Percentiles rank a stretch among this genome's conserved stretches.
These are phyloP conservation scores for Trisateles emortualis DNA, from an alignment of 2,888 invertebrate genomes.

Conservation along the genomic window DNA sequence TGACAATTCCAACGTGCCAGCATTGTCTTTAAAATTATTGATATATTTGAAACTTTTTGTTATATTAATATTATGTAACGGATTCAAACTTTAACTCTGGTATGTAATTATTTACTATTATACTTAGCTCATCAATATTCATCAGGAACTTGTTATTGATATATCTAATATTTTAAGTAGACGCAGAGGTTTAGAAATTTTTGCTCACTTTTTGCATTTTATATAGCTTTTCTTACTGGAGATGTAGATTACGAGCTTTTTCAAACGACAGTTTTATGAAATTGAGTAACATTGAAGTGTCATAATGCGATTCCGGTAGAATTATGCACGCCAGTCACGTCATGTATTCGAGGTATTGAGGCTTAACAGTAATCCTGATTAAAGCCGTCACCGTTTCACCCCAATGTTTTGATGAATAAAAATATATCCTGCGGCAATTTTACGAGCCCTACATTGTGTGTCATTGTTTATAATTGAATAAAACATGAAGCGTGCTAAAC, in stretches of 20 bases:
- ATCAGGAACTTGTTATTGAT: conserved; percentile 25
- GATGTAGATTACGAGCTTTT: conserved; percentile 25
- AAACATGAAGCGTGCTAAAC: too few species aligned
- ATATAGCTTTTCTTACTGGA: conserved; percentile 23
- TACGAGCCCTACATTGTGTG: neutral
- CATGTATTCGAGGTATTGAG: conserved; percentile 21
- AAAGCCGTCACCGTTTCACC: conserved; percentile 28
- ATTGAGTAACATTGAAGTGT: conserved; percentile 34
- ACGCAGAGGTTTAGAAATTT: conserved; percentile 17
- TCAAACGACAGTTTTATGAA: conserved; percentile 18
- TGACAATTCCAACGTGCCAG: conserved; percentile 34
- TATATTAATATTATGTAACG: conserved; percentile 36
- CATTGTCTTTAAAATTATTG: conserved; percentile 25
- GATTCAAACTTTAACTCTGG: conserved; percentile 45
- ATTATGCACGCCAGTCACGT: conserved; percentile 38
- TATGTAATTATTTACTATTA: conserved; percentile 41
- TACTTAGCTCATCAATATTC: conserved; percentile 35
- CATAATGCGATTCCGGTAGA: conserved; percentile 41
- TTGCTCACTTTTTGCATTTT: conserved; percentile 21
- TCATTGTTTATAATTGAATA: neutral
- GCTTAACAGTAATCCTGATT: conserved; percentile 42
- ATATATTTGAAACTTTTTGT: conserved; percentile 27
- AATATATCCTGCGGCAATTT: conserved; percentile 11
- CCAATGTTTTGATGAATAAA: conserved; percentile 18
- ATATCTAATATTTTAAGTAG: conserved; percentile 19